Conservation (phyloP, 2,797 vertebrate genomes). For the Channallabes apus region DNA sequence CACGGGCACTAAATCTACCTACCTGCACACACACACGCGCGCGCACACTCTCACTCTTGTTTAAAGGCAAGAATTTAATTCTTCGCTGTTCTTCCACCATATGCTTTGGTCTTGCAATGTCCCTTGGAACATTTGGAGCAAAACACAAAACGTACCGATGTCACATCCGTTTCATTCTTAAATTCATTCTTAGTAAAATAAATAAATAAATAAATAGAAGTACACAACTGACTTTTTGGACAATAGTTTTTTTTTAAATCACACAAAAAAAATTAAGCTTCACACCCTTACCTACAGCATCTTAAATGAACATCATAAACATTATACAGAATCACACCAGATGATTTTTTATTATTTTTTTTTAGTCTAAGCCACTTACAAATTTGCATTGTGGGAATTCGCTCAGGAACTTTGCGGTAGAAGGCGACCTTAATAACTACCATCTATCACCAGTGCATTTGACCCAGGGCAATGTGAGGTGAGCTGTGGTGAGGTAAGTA, state of each 20-base stretch:
- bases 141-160: neutral
- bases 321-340: neutral
- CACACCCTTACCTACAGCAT: neutral
- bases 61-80: slow-evolving; percentile 54
- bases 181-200: neutral
- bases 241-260: too few species aligned
- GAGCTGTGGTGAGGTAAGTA: slow-evolving; percentile 22
- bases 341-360: neutral
- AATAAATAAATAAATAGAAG: neutral
- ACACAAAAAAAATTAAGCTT: neutral
- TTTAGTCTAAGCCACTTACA: neutral
- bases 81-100: slow-evolving; percentile 44
- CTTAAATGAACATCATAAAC: neutral
- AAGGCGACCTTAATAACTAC: slow-evolving; percentile 22
- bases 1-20: slow-evolving; percentile 53
- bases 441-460: slow-evolving; percentile 36
- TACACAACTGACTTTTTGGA: too few species aligned
- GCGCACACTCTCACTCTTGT: slow-evolving; percentile 40
- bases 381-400: slow-evolving; percentile 18
- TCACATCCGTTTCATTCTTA: neutral
- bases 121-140: slow-evolving; percentile 11
- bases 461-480: slow-evolving; percentile 24
- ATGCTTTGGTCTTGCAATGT: slow-evolving; percentile 31
- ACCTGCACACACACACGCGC: slow-evolving; percentile 54
- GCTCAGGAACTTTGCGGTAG: slow-evolving; percentile 17